Base-by-base conservation (phyloP, 1,140 invertebrate genomes). In the Pseudomyrmex dendroicus region DNA sequence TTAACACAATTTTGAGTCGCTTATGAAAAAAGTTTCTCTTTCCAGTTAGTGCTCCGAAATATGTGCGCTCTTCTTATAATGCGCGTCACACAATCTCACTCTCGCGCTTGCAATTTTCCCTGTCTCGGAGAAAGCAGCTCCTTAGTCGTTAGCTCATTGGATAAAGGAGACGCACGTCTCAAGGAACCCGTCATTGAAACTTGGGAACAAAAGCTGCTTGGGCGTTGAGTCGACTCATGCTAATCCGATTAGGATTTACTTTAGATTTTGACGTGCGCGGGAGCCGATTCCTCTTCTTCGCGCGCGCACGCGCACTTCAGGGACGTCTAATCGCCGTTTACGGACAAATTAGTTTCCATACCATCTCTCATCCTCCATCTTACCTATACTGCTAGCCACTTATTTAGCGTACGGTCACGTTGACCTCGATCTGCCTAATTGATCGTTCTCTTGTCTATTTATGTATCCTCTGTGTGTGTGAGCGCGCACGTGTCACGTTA, bases 221-320 rank as follows among this genome's bases (percentile, higher is more conserved):
- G 20, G 59, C 56, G 54, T 64, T 46, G 68, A 73, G 62, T 62
- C 77, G 73, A 50, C 62, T 57, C 70, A 85, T 57, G 61, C 63
- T 89, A 88, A 89, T 89, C 86, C 84, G 78, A 89, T 88, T 88
- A 89, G 72, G 84, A 84, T 89, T 89, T 89, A 74, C 73, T 86
- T 84, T 83, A 89, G 78, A 88, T 88, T 86, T 89, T 88, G 74
- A 80, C 83, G 83, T 70, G 68, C 70, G 50, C 25, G 83, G 52
- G 54, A 25, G 25, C 25, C 0, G 25, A 2, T 48, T 56, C 52
- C 3, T 10, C 54, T 17, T 64, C 56, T 9, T 15, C 48, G 15
- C n/a, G 13, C n/a, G n/a, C 61, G 46, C n/a, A 56, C 20, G 54
- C 59, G 25, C 25, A 20, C 52, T 35, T 68, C 13, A 8, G 50